phyloP scores from a whole-genome alignment of 2,888 invertebrate species.

The Dolichopus griseipennis region DNA sequence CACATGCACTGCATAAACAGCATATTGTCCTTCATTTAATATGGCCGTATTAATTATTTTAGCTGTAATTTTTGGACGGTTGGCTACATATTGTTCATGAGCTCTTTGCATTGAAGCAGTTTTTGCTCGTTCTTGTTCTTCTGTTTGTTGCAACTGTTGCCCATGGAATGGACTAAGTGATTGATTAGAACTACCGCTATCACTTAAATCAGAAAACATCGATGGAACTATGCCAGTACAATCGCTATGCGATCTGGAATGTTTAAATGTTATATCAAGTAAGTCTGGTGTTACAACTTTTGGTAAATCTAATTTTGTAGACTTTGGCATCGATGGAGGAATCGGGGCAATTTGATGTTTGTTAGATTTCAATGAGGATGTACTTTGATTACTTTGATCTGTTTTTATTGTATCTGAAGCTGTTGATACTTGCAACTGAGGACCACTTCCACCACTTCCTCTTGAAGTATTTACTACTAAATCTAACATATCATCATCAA shows the following conservation, averaged over 20 bases:
- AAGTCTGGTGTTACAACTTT: constrained; percentile 15
- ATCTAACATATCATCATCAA: constrained; percentile 22
- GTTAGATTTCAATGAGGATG: background rate
- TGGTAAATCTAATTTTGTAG: background rate
- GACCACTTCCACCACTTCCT: constrained; percentile 9
- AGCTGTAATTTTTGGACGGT: constrained; percentile 21
- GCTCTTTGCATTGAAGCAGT: constrained; percentile 19
- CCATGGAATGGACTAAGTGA: background rate
- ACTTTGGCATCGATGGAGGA: constrained; percentile 4
- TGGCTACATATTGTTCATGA: constrained; percentile 10
- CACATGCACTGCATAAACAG: constrained; percentile 80
- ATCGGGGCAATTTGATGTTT: background rate
- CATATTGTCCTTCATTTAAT: constrained; percentile 75
- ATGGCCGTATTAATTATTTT: constrained; percentile 28
- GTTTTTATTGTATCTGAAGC: background rate
- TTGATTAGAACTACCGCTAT: constrained; percentile 7
- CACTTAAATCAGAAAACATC: constrained; percentile 16
- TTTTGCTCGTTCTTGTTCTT: constrained; percentile 18
- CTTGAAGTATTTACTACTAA: constrained; percentile 13
- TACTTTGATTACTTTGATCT: background rate
- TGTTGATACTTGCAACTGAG: background rate
- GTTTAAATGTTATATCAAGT: constrained; percentile 22
- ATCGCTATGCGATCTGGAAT: constrained; percentile 27
- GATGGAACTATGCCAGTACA: constrained; percentile 22
- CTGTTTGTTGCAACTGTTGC: background rate